Evolutionary conservation across 2,888 invertebrate genomes (phyloP).

Genomic region (Drosophila affinis): DNA sequence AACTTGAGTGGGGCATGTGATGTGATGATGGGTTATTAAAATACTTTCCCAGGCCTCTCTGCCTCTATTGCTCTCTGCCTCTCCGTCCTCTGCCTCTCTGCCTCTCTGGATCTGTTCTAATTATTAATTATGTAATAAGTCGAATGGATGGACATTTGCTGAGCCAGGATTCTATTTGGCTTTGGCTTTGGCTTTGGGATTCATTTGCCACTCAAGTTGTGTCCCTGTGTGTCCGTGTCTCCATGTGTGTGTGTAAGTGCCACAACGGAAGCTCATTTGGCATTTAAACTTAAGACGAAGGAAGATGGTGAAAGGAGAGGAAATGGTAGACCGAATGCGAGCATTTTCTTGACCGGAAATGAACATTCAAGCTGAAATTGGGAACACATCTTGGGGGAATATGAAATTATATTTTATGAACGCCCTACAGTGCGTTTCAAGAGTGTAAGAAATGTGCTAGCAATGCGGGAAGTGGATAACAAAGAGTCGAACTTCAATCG

Average conservation of each 20-base stretch:
- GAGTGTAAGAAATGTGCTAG: neutral
- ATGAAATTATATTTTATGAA: neutral
- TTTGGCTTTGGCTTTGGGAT: slow-evolving; percentile 31
- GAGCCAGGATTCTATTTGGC: slow-evolving; percentile 25
- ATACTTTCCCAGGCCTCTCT: slow-evolving; percentile 48
- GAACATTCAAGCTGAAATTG: slow-evolving; percentile 26
- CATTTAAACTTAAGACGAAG: slow-evolving; percentile 23
- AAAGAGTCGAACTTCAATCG: too few relatives aligned
- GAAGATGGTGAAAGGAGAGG: neutral
- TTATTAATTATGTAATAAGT: slow-evolving; percentile 72
- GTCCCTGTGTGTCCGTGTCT: neutral
- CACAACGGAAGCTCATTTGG: slow-evolving; percentile 33
- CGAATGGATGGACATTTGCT: slow-evolving; percentile 48
- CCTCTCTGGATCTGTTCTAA: slow-evolving; percentile 36
- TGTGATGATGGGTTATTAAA: slow-evolving; percentile 60
- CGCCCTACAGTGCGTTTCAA: neutral
- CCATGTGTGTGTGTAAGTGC: neutral
- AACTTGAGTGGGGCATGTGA: slow-evolving; percentile 35
- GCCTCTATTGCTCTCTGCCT: too few relatives aligned
- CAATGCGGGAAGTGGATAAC: too few relatives aligned
- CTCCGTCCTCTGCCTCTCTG: too few relatives aligned
- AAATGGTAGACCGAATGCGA: slow-evolving; percentile 1
- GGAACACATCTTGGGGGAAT: neutral
- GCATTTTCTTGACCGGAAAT: slow-evolving; percentile 19
- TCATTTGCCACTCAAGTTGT: slow-evolving; percentile 41